Evolutionary conservation across 1,140 invertebrate genomes (phyloP).

Genomic region (Acyrthosiphon pisum): DNA sequence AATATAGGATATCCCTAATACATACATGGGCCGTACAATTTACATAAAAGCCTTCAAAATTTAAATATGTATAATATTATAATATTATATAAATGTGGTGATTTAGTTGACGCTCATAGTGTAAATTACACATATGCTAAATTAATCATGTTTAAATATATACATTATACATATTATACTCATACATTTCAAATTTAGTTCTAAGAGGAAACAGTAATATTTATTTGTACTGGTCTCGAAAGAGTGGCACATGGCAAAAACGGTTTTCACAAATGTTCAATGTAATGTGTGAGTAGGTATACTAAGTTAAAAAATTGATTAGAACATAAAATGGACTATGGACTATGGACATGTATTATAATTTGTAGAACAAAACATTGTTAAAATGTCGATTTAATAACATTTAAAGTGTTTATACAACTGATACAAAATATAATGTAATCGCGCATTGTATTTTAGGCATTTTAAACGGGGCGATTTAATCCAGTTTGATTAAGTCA

Average conservation of each 20-base stretch:
- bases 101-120: no score
- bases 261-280: neutral
- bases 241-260: neutral
- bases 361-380: neutral
- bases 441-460: neutral
- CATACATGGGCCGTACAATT: no score
- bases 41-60: no score
- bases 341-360: neutral
- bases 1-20: neutral
- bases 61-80: no score
- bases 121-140: no score
- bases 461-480: neutral
- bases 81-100: no score
- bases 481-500: neutral
- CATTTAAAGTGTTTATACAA: neutral
- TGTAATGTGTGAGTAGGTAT: neutral
- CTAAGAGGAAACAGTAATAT: neutral
- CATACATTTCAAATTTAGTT: neutral
- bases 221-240: neutral
- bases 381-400: no score
- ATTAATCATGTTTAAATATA: neutral
- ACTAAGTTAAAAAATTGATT: neutral
- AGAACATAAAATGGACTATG: neutral
- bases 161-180: neutral
- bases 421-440: neutral